These are phyloP conservation scores for Hyphantria cunea DNA, from an alignment of 1,140 invertebrate species.

Conservation along the genomic window DNA sequence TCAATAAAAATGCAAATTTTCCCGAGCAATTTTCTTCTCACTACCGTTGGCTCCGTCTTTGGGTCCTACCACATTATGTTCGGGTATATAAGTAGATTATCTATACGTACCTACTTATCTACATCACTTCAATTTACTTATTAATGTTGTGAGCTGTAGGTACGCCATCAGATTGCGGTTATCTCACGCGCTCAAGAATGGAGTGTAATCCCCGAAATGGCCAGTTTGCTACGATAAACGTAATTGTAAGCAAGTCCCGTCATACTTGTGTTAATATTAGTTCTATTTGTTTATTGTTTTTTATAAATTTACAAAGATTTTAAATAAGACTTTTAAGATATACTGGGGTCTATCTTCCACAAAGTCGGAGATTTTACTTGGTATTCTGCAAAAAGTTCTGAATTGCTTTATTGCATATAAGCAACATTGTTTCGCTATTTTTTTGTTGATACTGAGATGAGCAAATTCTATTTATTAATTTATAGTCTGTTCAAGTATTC, in stretches of 20 bases:
- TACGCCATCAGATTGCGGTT: conserved; percentile 46
- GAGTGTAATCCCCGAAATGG: conserved; percentile 38
- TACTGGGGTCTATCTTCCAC: too few species aligned
- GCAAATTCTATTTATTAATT: too few species aligned
- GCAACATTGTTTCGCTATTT: conserved; percentile 9
- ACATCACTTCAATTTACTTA: conserved; percentile 43
- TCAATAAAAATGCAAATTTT: conserved; percentile 80
- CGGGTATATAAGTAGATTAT: conserved; percentile 45
- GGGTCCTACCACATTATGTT: conserved; percentile 61
- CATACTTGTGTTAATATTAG: too few species aligned
- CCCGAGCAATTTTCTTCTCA: conserved; percentile 69
- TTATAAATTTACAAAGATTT: too few species aligned
- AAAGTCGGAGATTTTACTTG: too few species aligned
- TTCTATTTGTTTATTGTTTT: too few species aligned
- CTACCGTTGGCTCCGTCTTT: conserved; percentile 57
- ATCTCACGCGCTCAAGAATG: conserved; percentile 49
- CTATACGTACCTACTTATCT: conserved; percentile 17
- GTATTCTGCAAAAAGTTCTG: too few species aligned
- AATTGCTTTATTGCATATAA: too few species aligned
- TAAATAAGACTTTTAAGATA: too few species aligned
- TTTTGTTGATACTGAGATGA: conserved; percentile 8
- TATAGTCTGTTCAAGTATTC: too few species aligned
- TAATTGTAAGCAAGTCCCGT: conserved; percentile 30
- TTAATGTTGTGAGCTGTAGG: conserved; percentile 40
- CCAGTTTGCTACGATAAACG: conserved; percentile 35